A percentile compares a stretch with the other conserved stretches of the same genome.
Conservation (phyloP, 2,797 vertebrate species). For the Morelia viridis region DNA sequence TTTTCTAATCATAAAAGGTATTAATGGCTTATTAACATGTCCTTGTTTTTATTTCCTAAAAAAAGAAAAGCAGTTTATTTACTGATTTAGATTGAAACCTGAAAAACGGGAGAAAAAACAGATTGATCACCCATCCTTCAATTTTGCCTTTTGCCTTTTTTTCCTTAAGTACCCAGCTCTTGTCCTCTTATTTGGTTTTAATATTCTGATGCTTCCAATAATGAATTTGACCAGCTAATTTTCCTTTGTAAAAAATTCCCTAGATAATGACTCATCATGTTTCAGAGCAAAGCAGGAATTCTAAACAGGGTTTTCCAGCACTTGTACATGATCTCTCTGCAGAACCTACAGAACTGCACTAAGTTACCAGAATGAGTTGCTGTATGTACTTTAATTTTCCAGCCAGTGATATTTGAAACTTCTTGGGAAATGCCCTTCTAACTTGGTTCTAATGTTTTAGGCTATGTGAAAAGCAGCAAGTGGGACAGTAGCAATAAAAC, state of each 20-base stretch:
- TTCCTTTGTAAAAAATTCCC: not conserved
- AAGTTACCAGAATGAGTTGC: not conserved
- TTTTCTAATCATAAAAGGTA: not conserved
- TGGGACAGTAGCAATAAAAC: not conserved
- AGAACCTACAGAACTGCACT: not conserved
- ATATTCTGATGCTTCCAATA: slow-evolving; percentile 9
- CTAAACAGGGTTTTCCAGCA: not conserved
- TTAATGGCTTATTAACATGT: not conserved
- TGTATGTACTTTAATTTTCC: not conserved
- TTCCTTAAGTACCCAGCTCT: not conserved
- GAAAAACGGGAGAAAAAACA: not conserved
- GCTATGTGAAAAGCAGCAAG: not conserved
- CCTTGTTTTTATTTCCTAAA: not conserved
- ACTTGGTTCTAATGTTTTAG: not conserved
- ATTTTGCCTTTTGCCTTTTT: not conserved
- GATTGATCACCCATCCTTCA: not conserved
- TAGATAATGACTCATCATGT: slow-evolving; percentile 19
- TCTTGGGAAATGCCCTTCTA: not conserved
- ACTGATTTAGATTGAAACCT: not conserved
- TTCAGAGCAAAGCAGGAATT: slow-evolving; percentile 11
- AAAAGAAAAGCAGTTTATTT: no score
- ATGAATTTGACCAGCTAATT: slow-evolving; percentile 9
- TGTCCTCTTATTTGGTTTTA: slow-evolving; percentile 5
- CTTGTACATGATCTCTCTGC: not conserved
- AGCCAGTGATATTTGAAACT: not conserved